phyloP scores from a whole-genome alignment of 2,113 vertebrate genomes.

The Catagonus wagneri region DNA sequence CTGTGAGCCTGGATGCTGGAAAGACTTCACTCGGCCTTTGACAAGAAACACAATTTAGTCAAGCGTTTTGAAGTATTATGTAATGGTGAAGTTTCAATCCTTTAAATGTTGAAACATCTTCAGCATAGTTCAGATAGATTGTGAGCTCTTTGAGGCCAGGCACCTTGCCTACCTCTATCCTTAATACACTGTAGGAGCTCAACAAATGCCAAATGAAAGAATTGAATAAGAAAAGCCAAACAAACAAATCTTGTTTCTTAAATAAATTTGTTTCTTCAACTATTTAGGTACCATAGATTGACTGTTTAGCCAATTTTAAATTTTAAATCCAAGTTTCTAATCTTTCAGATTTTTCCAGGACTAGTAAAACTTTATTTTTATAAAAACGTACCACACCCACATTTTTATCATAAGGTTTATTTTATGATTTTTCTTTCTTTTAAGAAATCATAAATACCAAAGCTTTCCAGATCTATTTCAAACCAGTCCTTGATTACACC shows the following conservation, averaged over 20 bases:
- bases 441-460: background rate
- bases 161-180: background rate
- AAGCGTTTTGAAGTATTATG: background rate
- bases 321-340: background rate
- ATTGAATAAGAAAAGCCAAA: background rate
- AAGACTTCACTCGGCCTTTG: background rate
- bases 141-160: background rate
- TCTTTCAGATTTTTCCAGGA: background rate
- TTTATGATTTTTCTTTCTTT: background rate
- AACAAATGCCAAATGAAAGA: background rate
- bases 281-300: background rate
- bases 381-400: background rate
- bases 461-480: constrained; percentile 6
- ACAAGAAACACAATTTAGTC: background rate
- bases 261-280: background rate
- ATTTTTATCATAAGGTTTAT: background rate
- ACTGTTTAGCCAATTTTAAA: background rate
- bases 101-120: background rate
- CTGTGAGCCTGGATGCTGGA: background rate
- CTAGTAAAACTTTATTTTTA: background rate
- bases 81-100: background rate
- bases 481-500: background rate
- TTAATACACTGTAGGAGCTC: background rate
- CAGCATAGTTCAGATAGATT: background rate
- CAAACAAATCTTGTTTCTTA: background rate